Percentiles rank a stretch among this genome's conserved stretches.
These are phyloP conservation scores for Brachyopa scutellaris DNA, from an alignment of 2,888 invertebrate genomes.

Conservation along the genomic window DNA sequence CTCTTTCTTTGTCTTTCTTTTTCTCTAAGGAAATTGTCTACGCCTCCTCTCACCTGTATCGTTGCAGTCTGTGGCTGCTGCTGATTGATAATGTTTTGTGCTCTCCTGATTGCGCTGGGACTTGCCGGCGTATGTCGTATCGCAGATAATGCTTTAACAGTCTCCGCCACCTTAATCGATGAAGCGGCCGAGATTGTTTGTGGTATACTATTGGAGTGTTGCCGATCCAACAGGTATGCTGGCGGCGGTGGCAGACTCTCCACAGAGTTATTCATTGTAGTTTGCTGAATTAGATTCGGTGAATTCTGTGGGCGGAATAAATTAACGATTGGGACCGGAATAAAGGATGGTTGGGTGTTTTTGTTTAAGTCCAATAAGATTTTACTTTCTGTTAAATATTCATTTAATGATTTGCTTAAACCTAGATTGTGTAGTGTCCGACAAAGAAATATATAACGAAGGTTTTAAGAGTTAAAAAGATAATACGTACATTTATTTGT, in stretches of 20 bases:
- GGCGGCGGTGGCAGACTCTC: conserved; percentile 82
- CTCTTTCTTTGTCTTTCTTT: not conserved
- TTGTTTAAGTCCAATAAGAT: conserved; percentile 33
- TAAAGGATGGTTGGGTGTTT: conserved; percentile 32
- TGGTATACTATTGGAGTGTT: conserved; percentile 71
- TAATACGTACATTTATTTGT: too few species aligned
- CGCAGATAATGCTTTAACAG: conserved; percentile 92
- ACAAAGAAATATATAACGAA: too few species aligned
- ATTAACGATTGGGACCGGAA: conserved; percentile 16
- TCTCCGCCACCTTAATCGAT: conserved; percentile 90
- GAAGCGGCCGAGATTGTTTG: conserved; percentile 77
- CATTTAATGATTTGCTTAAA: conserved; percentile 12
- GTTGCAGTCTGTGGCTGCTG: conserved; percentile 73
- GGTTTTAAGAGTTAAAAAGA: too few species aligned
- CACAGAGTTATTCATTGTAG: conserved; percentile 77
- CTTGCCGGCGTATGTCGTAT: conserved; percentile 93
- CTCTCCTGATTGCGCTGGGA: conserved; percentile 87
- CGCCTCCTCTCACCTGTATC: conserved; percentile 78
- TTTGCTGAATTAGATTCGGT: conserved; percentile 75
- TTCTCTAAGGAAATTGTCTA: conserved; percentile 4
- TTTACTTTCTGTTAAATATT: not conserved
- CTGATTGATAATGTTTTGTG: conserved; percentile 75
- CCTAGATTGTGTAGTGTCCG: conserved; percentile 7
- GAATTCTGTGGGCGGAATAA: conserved; percentile 68
- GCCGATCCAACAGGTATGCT: conserved; percentile 79